Evolutionary conservation across 35 echinoderm and acorn worm genomes (phyloP), one percentile per base, ranked within the genome.

Genomic region (Strongylocentrotus purpuratus): DNA sequence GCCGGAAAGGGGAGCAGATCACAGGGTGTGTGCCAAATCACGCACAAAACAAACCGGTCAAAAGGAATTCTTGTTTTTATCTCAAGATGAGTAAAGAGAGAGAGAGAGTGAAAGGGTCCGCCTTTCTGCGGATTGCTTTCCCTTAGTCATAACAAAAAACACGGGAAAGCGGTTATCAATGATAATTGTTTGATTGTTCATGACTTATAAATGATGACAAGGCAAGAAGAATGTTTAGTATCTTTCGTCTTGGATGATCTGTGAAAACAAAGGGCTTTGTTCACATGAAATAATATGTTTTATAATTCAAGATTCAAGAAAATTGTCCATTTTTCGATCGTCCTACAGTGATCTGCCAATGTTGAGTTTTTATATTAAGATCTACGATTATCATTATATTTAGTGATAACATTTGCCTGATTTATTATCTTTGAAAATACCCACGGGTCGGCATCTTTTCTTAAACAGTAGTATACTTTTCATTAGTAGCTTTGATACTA

Each of bases 21-120:
- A 78, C 20, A 78, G 65, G 65, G 65, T 78, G 65, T 78, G 65
- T n/a, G 65, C 65, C 65, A 78, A 78, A 78, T 78, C 65, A 78
- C 65, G 65, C 65, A 78, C 22, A 28, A 5, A 78, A 78, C 20
- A 78, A 78, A 78, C 65, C 20, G 65, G 65, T 78, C 65, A 78
- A 78, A 50, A 78, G 22, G 65, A 78, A 78, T 78, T n/a, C 65
- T 78, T 78, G 65, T 78, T 78, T 3, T 78, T n/a, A 78, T 78
- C 65, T 78, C 4, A 78, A 78, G 65, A 78, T 78, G 65, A n/a
- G 20, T 15, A 78, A 4, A n/a, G 65, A 78, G 20, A 28, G 65
- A 78, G 25, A 78, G 65, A 28, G 65, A 78, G 8, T 22, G 65
- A 78, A n/a, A 78, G 65, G 28, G 25, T 6, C 22, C 50, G 50